Evolutionary conservation across 2,797 vertebrate genomes (phyloP), one percentile per base, ranked within the genome.

Genomic region (Coilia nasus): DNA sequence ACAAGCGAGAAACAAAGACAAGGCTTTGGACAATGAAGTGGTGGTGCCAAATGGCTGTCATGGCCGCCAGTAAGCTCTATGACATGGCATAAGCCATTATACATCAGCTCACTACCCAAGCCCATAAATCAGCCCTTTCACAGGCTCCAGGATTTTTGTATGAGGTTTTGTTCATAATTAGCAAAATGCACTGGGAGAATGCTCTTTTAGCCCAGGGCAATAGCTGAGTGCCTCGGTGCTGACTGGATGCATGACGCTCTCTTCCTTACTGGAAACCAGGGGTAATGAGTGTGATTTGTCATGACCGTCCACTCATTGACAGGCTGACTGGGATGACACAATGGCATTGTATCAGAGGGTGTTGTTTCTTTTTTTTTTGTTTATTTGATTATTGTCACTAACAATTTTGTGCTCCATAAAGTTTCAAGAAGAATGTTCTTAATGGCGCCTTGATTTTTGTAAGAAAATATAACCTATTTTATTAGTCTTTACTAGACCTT

Each of bases 191-290:
- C 6, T 19, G 35, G 71, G 31, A 78, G 31, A 78, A 44, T 19
- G 71, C 31, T 25, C 35, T 2, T 1, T 6, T 44, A 25, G 71
- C 71, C 35, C 0, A 19, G 31, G 12, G 71, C 50, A 78, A 44
- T 78, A 78, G 19, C 35, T 44, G 71, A 78, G 71, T 44, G 35
- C 6, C 31, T 41, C 25, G 17, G 31, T 41, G 71, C 71, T 78
- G 35, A 41, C 71, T 78, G 71, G 71, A 41, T 21, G 71, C 71
- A 78, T 78, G 71, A 78, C 31, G 71, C 71, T 50, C 25, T 78
- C 35, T 44, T 78, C 35, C 71, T 94, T 94, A 94, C 92, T 90
- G 93, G 94, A 92, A 95, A 81, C 88, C 87, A 88, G 86, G 83
- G 84, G 83, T 83, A n/a, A 87, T 81, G 87, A 88, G 85, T 89